Conservation (phyloP, 2,888 invertebrate genomes). For the Pollenia griseotomentosa region DNA sequence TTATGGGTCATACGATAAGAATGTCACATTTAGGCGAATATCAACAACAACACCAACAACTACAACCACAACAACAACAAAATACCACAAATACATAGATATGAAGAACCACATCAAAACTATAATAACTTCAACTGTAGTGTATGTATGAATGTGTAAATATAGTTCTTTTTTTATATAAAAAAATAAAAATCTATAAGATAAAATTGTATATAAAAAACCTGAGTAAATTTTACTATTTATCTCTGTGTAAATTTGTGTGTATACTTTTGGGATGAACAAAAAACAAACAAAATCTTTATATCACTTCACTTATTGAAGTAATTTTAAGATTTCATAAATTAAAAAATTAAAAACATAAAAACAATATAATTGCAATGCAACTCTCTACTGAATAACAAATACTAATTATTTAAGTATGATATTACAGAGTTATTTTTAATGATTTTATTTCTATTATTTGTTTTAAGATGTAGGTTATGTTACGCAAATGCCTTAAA, state of each 20-base stretch:
- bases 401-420: conserved; percentile 26
- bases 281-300: conserved; percentile 6
- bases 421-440: not conserved
- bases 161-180: not conserved
- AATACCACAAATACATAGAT: not conserved
- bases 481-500: conserved; percentile 13
- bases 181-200: not conserved
- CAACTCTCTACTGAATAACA: conserved; percentile 18
- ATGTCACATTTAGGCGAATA: conserved; percentile 59
- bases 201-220: conserved; percentile 50
- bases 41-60: conserved; percentile 51
- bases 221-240: not conserved
- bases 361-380: conserved; percentile 42
- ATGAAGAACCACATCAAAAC: not conserved
- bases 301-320: conserved; percentile 42
- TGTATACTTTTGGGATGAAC: conserved; percentile 40
- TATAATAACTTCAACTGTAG: not conserved
- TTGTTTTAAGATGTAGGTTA: not conserved
- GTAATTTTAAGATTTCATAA: conserved; percentile 27
- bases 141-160: conserved; percentile 25
- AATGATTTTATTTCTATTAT: not conserved
- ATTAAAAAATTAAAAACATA: not conserved
- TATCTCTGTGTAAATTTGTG: conserved; percentile 50
- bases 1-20: conserved; percentile 64
- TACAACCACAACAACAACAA: conserved; percentile 42